These are phyloP conservation scores for Actenoides lindsayi DNA, from an alignment of 2,113 vertebrate genomes.

Conservation along the genomic window DNA sequence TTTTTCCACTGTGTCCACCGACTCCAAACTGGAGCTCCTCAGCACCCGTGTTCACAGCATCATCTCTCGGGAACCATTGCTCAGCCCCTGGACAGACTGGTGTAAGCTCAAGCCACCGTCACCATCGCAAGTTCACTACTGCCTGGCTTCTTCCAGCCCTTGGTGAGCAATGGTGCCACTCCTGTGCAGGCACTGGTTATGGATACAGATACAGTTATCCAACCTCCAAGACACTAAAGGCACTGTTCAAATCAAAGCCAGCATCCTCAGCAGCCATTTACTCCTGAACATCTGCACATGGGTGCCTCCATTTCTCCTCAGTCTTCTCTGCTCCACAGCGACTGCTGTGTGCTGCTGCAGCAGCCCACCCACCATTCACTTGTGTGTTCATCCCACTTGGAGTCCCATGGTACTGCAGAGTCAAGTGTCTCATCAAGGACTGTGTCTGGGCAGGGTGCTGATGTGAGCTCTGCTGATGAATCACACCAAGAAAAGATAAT, in stretches of 20 bases:
- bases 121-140: background rate
- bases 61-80: background rate
- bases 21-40: background rate
- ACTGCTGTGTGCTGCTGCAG: background rate
- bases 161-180: fast-evolving
- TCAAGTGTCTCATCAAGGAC: background rate
- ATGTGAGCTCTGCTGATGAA: background rate
- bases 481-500: background rate
- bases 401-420: background rate
- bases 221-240: background rate
- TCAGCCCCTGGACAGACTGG: no score
- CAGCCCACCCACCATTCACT: background rate
- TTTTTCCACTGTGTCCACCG: no score
- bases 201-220: no score
- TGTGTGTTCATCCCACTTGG: fast-evolving
- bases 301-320: fast-evolving
- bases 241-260: background rate
- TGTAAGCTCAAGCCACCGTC: background rate
- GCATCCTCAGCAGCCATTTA: background rate
- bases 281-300: background rate
- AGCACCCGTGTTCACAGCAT: background rate
- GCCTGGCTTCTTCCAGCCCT: background rate
- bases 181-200: background rate
- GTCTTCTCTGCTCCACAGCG: background rate
- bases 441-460: background rate